These are phyloP conservation scores for Smutsia gigantea DNA, from an alignment of 2,797 vertebrate genomes.

Conservation along the genomic window DNA sequence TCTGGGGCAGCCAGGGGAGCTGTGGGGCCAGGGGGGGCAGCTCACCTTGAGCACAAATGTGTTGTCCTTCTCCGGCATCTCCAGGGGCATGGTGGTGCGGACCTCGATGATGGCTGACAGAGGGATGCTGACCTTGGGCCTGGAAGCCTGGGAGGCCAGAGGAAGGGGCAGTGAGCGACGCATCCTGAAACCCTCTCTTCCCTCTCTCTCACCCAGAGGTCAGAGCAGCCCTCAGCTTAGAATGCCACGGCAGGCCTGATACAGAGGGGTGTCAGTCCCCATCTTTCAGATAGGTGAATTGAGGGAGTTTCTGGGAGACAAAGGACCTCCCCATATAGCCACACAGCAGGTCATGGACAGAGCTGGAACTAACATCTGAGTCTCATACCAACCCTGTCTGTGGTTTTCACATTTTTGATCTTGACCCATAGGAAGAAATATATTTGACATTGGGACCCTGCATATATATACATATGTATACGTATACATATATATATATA, in stretches of 20 bases:
- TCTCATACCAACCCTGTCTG: neutral
- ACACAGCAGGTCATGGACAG: neutral
- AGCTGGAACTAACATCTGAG: neutral
- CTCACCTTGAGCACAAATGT: conserved; percentile 98
- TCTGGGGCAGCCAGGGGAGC: neutral
- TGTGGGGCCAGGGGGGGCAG: neutral
- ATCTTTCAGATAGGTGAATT: neutral
- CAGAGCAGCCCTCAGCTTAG: neutral
- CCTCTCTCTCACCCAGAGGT: accelerated
- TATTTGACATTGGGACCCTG: neutral
- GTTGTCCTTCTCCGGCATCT: conserved; percentile 99
- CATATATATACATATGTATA: neutral
- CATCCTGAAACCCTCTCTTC: neutral
- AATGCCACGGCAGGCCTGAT: neutral
- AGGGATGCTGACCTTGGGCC: conserved; percentile 96
- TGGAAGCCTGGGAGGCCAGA: conserved; percentile 91
- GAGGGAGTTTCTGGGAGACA: neutral
- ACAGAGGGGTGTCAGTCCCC: neutral
- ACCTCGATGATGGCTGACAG: conserved; percentile 97
- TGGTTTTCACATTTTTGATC: conserved; percentile 1
- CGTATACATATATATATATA: neutral
- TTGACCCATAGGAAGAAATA: neutral
- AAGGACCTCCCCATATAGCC: neutral
- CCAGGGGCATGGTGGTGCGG: conserved; percentile 98
- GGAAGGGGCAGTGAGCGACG: neutral